phyloP scores from a whole-genome alignment of 1,140 invertebrate species.

The Leptopilina boulardi region DNA sequence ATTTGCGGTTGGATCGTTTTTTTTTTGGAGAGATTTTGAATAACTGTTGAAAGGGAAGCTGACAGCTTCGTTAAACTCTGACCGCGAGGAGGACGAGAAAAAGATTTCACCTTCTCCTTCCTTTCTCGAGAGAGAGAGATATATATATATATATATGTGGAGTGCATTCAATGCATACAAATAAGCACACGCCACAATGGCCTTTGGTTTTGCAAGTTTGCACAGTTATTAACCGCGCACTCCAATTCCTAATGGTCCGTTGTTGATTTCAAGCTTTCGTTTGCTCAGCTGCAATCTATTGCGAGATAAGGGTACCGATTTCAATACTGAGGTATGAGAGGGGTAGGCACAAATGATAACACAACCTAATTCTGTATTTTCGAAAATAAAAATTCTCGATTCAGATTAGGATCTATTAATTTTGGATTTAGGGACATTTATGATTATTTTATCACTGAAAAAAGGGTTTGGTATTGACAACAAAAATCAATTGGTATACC shows the following conservation, averaged over 20 bases:
- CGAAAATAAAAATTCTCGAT: too few species aligned
- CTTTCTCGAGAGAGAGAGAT: too few species aligned
- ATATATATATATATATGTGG: too few species aligned
- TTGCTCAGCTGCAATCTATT: conserved; percentile 65
- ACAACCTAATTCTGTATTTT: too few species aligned
- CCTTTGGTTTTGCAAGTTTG: conserved; percentile 42
- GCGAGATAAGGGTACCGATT: conserved; percentile 22
- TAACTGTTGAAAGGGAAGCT: conserved; percentile 28
- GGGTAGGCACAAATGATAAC: too few species aligned
- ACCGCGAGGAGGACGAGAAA: background rate
- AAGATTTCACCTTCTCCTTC: background rate
- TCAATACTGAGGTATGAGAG: too few species aligned
- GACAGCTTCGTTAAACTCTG: conserved; percentile 22
- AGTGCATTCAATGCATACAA: conserved; percentile 24
- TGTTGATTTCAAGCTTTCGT: conserved; percentile 67
- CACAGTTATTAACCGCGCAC: conserved; percentile 56
- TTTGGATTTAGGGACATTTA: too few species aligned
- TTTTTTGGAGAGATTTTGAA: conserved; percentile 15
- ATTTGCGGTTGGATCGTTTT: conserved; percentile 1
- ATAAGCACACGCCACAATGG: conserved; percentile 19
- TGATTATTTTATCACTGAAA: too few species aligned
- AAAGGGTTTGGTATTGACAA: too few species aligned
- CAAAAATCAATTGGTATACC: too few species aligned
- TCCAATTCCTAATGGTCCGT: conserved; percentile 63
- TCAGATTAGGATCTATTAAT: too few species aligned